A percentile compares a stretch with the other conserved stretches of the same genome.
These are phyloP conservation scores for Lucifuga dentata DNA, from an alignment of 2,113 vertebrate genomes.

Conservation along the genomic window DNA sequence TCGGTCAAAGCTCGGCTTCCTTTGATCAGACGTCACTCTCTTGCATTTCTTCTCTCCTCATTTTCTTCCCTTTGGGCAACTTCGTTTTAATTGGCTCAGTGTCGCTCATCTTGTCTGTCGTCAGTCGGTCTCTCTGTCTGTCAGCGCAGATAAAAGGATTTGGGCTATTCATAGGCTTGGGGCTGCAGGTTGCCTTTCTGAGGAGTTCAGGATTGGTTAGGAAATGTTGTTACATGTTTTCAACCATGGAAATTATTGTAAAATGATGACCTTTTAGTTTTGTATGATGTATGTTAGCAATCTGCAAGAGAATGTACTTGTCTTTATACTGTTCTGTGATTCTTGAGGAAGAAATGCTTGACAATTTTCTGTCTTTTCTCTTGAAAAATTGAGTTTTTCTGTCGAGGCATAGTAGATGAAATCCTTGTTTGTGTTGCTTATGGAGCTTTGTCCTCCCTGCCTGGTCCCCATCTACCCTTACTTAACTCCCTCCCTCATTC, in stretches of 20 bases:
- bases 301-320: conserved; percentile 12
- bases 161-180: conserved; percentile 23
- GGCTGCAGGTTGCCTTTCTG: conserved; percentile 33
- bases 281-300: conserved; percentile 11
- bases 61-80: conserved; percentile 69
- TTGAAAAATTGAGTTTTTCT: conserved; percentile 9
- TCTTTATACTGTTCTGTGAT: conserved; percentile 6
- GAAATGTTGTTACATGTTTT: conserved; percentile 34
- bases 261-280: not conserved
- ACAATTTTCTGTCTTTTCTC: not conserved
- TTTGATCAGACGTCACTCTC: conserved; percentile 80
- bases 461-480: not conserved
- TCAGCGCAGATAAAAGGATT: conserved; percentile 75
- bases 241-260: conserved; percentile 17
- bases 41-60: conserved; percentile 43
- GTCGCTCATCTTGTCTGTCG: conserved; percentile 57
- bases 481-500: conserved; percentile 28
- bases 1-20: conserved; percentile 65
- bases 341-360: conserved; percentile 13
- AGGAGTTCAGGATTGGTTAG: conserved; percentile 38
- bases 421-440: conserved; percentile 44
- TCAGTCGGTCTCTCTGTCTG: conserved; percentile 60
- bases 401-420: not conserved
- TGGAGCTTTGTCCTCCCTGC: conserved; percentile 7
- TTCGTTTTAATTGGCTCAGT: conserved; percentile 75